Base-by-base conservation (phyloP, 2,113 vertebrate species). In the Phylloscopus whistleri region DNA sequence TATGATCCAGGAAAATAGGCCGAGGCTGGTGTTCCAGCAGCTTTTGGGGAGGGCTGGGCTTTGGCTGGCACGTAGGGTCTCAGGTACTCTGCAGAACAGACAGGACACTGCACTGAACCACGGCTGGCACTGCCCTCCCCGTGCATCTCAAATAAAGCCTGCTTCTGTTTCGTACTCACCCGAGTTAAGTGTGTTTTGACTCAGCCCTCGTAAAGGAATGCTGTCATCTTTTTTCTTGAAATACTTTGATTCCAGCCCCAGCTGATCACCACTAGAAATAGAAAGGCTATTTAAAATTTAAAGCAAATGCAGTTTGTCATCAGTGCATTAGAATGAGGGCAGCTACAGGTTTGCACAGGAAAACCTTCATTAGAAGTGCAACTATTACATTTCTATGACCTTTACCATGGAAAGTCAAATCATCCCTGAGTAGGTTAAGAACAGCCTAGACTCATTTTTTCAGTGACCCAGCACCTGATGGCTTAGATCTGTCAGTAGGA, bases 151-250 rank as follows among this genome's bases (percentile, higher is more conserved):
- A 52, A 10, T 1, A 20, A 52, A 15, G 22, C 23, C 51, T 37
- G 7, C 14, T 5, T 31, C 66, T 56, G 2, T 15, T 75, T 33
- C 0, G 0, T 39, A 73, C 97, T 39, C 95, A 98, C 98, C 98
- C 3, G 90, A 39, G 27, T 58, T 96, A 11, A 98, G 96, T 6
- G 97, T 96, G 63, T 98, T 98, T 44, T 99, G 98, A 41, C 98
- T 97, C 26, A 99, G 98, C 7, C 98, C 98, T 14, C 98, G 98
- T 87, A 99, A 94, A 48, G 99, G 98, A 95, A 99, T 98, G 97
- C 98, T 98, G 60, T 98, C 98, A 16, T 99, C 99, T 96, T 98
- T 98, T 82, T 98, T 99, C 97, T 98, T 99, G 69, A 99, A 98
- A 87, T 99, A 99, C 84, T 99, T 99, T 0, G 98, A 89, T 43